Base-by-base conservation (phyloP, 2,888 invertebrate species). In the Taphrorychus bicolor region DNA sequence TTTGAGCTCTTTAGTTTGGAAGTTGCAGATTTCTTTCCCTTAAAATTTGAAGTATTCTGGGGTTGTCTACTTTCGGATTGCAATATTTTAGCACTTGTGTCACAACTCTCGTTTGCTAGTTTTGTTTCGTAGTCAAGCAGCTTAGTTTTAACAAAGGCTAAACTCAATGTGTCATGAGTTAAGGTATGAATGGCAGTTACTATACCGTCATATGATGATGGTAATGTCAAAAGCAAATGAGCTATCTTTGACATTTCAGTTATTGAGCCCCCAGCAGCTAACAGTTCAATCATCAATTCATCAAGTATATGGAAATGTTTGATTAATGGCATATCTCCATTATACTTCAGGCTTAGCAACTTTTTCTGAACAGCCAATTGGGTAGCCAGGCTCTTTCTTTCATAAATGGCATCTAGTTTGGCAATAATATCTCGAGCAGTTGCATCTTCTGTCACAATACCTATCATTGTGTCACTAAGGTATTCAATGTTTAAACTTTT, bases 111-210 rank as follows among this genome's bases (percentile, higher is more conserved):
- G 17, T 32, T 51, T 40, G 11, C 0, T 11, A 60, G 9, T 51
- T 60, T 60, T 16, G 52, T 52, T 60, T 51, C 60, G 11, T 60
- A 16, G 21, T 60, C 60, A 3, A 52, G 32, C 24, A 60, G 24
- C 16, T 32, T 49, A 11, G 51, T 24, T 52, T 60, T 60, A 14
- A 24, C 52, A 49, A 60, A 60, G 2, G 60, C 51, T 5, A 60
- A 21, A 19, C 1, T 80, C 57, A 80, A 69, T 48, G 69, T 73
- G 64, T 73, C 77, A 61, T 79, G 76, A 0, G 75, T 68, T 21
- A 81, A 70, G 0, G 78, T 80, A 71, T 80, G 78, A 0, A 81
- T 73, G 0, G 81, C 80, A 21, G 80, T 80, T n/a, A 79, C 73
- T 2, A 81, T 73, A 3, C 77, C 78, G 62, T 80, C 76, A 70